Evolutionary conservation across 2,113 vertebrate species (phyloP).

Genomic region (Callocephalon fimbriatum): DNA sequence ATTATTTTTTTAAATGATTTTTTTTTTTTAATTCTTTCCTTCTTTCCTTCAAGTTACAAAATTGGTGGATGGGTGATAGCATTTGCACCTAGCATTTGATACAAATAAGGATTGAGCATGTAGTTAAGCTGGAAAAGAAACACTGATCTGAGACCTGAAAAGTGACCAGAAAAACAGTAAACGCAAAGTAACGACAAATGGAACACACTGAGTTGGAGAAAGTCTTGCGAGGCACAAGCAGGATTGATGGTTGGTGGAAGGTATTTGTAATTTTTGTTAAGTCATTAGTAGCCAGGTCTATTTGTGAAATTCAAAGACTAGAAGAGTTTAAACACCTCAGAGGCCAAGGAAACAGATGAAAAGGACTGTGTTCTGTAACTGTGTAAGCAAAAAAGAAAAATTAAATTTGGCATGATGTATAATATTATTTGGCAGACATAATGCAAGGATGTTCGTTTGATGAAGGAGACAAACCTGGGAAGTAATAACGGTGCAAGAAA

Average conservation of each 20-base stretch:
- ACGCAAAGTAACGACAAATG: neutral
- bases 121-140: neutral
- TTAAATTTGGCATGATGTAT: neutral
- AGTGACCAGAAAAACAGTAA: neutral
- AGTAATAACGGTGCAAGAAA: neutral
- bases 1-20: too few species aligned
- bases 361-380: neutral
- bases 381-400: neutral
- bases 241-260: neutral
- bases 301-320: conserved; percentile 28
- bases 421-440: neutral
- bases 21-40: neutral
- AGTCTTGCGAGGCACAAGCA: neutral
- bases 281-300: conserved; percentile 1
- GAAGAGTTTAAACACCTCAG: neutral
- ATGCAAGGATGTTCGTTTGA: neutral
- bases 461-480: conserved; percentile 4
- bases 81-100: neutral
- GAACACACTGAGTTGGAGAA: neutral
- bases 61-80: neutral
- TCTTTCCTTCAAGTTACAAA: neutral
- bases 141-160: conserved; percentile 5
- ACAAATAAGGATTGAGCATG: neutral
- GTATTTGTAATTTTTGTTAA: conserved; percentile 40
- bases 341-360: neutral